phyloP scores from a whole-genome alignment of 2,113 vertebrate genomes.

The Lamprotornis superbus region DNA sequence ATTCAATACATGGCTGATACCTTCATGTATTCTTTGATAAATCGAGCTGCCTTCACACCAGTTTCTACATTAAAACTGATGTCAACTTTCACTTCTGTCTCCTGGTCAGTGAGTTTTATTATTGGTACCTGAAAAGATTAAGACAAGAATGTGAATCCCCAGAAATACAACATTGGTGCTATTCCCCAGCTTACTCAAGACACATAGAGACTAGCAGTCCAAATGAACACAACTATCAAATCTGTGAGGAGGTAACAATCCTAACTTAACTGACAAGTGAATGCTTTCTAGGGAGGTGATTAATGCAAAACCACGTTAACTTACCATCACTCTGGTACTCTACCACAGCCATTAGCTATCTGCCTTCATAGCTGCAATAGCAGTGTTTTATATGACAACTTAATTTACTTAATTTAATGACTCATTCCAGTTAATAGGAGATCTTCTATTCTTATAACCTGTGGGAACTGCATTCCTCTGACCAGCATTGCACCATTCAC shows the following conservation, averaged over 20 bases:
- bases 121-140: constrained; percentile 88
- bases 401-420: background rate
- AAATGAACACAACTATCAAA: background rate
- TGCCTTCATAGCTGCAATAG: background rate
- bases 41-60: constrained; percentile 93
- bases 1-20: constrained; percentile 61
- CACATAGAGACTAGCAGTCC: background rate
- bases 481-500: background rate
- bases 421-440: background rate
- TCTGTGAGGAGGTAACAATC: background rate
- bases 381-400: background rate
- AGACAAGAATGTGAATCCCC: background rate
- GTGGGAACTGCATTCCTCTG: background rate
- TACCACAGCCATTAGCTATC: background rate
- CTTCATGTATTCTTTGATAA: constrained; percentile 97
- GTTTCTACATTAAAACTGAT: constrained; percentile 99
- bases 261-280: background rate
- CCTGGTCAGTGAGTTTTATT: constrained; percentile 97
- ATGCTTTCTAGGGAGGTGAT: background rate
- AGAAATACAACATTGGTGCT: background rate
- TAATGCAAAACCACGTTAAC: background rate
- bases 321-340: background rate
- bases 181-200: background rate
- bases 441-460: background rate
- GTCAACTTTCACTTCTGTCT: constrained; percentile 98